A percentile compares a stretch with the other conserved stretches of the same genome.
Conservation (phyloP, 35 echinoderm and acorn worm species). For the Hemicentrotus pulcherrimus region DNA sequence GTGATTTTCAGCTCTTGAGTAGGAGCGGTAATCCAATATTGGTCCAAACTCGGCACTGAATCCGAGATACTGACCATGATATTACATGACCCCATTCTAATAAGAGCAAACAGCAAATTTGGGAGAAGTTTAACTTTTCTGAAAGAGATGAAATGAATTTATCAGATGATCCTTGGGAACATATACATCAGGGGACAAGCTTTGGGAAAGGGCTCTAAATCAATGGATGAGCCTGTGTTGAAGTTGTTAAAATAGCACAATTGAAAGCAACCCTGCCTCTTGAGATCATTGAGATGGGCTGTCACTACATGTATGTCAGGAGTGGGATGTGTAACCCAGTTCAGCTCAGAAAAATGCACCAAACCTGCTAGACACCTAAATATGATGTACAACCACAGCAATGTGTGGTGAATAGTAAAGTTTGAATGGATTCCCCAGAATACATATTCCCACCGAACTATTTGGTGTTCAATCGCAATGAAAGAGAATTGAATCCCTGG, state of each 20-base stretch:
- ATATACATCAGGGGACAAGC: background rate
- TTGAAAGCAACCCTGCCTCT: background rate
- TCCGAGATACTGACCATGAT: background rate
- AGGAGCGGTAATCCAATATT: background rate
- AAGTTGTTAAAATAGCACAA: background rate
- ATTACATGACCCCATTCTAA: background rate
- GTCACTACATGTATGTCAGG: background rate
- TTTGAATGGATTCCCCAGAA: background rate
- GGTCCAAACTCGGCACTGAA: background rate
- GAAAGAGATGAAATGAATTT: background rate
- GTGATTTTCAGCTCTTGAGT: conserved; percentile 1
- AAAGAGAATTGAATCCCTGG: background rate
- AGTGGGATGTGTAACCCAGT: background rate
- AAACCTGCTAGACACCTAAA: background rate
- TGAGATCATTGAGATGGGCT: background rate
- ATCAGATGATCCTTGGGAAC: background rate
- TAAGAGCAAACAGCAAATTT: background rate
- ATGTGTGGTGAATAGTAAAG: background rate
- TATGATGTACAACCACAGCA: background rate
- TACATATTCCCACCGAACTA: background rate
- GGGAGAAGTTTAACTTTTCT: background rate
- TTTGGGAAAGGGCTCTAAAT: background rate
- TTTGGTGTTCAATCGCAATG: background rate
- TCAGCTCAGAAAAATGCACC: background rate
- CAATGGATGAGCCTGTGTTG: background rate